Evolutionary conservation across 1,140 invertebrate genomes (phyloP), one percentile per base, ranked within the genome.

Genomic region (Camponotus vicinus): DNA sequence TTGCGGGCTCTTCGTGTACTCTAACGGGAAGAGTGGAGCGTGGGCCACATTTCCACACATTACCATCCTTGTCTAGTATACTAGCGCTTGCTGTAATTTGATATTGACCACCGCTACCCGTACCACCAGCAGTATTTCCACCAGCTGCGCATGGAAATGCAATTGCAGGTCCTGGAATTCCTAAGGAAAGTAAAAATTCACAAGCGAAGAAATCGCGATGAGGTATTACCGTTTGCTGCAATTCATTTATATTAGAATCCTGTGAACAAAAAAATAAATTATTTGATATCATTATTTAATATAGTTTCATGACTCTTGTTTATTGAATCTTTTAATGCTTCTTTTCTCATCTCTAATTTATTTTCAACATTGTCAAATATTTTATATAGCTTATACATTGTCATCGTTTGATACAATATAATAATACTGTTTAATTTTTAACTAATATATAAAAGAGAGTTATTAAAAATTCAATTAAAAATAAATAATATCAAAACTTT

Each of bases 131-230:
- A 1, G 86, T 57, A 61, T 71, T 88, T 18, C 37, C 27, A 13
- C 37, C 84, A n/a, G 64, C 59, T 8, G 77, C 52, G 15, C 84
- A 88, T 2, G 80, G 32, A 0, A 55, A 15, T 4, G 32, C 27
- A n/a, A 75, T 49, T n/a, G 71, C 34, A 9, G 75, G 34, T 2
- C 76, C 63, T 7, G 91, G 80, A 59, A 83, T 93, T 21, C 92
- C 91, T 21, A 96, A 92, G 0, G 96, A 96, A 40, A 98, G 93
- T 3, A 98, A 93, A 94, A 98, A 98, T 91, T 97, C 97, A 18
- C 97, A 97, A 3, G 97, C 97, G 89, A 98, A 98, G 91, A 98
- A 98, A 89, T 98, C 97, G 40, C 97, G 96, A 92, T 98, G 97
- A 27, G 97, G 97, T 67, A 96, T 96, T 0, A 97, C 97, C 1